Evolutionary conservation across 2,888 invertebrate species (phyloP).

Genomic region (Operophtera brumata): DNA sequence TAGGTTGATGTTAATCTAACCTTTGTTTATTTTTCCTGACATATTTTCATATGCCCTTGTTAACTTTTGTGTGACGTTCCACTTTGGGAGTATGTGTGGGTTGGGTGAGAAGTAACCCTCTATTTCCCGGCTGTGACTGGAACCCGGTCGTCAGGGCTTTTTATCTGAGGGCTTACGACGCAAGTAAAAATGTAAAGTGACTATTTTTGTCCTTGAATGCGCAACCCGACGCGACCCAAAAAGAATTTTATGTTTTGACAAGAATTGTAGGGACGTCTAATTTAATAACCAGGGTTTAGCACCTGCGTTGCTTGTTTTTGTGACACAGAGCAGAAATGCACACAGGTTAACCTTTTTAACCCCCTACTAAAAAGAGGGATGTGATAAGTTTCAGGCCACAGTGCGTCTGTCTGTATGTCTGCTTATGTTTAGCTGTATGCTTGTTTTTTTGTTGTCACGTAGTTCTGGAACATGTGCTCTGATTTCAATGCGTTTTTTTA

Average conservation of each 20-base stretch:
- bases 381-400: too few species aligned
- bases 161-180: conserved; percentile 60
- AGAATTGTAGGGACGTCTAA: conserved; percentile 33
- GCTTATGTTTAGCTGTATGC: too few species aligned
- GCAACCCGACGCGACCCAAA: conserved; percentile 34
- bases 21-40: too few species aligned
- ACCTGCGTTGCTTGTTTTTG: conserved; percentile 23
- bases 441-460: too few species aligned
- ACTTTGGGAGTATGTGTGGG: background rate
- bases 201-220: conserved; percentile 47
- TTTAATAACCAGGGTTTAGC: conserved; percentile 28
- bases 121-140: conserved; percentile 41
- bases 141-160: conserved; percentile 51
- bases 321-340: background rate
- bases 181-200: conserved; percentile 62
- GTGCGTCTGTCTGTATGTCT: too few species aligned
- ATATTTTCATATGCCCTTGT: too few species aligned
- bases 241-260: conserved; percentile 33
- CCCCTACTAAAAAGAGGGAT: too few species aligned
- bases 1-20: too few species aligned
- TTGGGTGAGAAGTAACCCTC: conserved; percentile 31
- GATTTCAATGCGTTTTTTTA: too few species aligned
- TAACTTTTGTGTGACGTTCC: too few species aligned
- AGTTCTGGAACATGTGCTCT: too few species aligned
- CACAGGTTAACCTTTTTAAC: background rate